Percentiles rank a stretch among this genome's conserved stretches.
These are phyloP conservation scores for Stenodera caucasica DNA, from an alignment of 2,888 invertebrate species.

Conservation along the genomic window DNA sequence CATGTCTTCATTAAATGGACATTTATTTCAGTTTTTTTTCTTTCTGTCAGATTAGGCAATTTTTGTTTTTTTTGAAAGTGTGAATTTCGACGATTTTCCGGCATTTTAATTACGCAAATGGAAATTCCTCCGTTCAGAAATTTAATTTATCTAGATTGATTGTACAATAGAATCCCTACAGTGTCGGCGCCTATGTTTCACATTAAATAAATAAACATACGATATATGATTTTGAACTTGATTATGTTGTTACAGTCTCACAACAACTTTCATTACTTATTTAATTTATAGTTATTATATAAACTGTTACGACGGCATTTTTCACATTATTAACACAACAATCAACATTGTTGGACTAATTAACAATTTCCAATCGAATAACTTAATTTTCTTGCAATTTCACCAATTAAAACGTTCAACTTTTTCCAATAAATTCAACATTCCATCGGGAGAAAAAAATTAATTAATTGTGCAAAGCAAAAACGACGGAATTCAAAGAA, in stretches of 20 bases:
- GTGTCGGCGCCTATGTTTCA: background rate
- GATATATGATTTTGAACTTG: background rate
- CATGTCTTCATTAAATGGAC: background rate
- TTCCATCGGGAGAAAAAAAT: too few species aligned
- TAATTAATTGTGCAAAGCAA: too few species aligned
- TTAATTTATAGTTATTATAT: background rate
- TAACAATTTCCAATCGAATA: background rate
- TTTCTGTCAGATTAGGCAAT: too few species aligned
- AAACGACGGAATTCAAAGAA: background rate
- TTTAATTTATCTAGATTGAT: too few species aligned
- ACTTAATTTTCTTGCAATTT: background rate
- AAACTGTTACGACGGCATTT: slow-evolving; percentile 1
- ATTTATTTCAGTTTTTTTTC: background rate
- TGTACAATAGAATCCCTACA: background rate
- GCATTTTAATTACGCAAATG: too few species aligned
- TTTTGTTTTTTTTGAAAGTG: background rate
- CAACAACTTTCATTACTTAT: background rate
- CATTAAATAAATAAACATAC: background rate
- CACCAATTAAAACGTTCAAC: background rate
- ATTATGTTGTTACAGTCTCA: slow-evolving; percentile 3
- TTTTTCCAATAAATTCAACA: background rate
- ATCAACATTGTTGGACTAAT: background rate
- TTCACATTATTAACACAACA: background rate
- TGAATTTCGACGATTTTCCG: background rate
- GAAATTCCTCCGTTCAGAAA: too few species aligned